Evolutionary conservation across 2,113 vertebrate genomes (phyloP).

Genomic region (Lasiurus borealis): DNA sequence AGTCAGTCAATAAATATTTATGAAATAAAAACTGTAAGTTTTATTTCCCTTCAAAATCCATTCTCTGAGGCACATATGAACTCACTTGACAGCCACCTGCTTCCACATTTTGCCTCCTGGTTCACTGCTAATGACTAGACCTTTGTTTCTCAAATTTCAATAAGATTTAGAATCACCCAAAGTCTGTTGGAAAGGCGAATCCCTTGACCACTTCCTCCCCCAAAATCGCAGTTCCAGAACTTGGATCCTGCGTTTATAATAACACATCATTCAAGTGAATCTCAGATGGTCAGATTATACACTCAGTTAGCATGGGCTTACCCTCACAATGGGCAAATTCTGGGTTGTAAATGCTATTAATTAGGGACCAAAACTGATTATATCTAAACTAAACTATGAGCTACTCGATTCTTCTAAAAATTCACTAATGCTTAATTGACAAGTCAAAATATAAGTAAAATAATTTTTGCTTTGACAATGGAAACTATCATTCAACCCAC

Average conservation of each 20-base stretch:
- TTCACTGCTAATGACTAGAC: background rate
- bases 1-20: background rate
- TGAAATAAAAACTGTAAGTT: conserved; percentile 12
- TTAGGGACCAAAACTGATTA: background rate
- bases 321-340: background rate
- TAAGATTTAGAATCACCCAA: conserved; percentile 51
- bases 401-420: conserved; percentile 47
- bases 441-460: conserved; percentile 54
- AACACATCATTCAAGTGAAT: conserved; percentile 35
- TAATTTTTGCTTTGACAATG: conserved; percentile 58
- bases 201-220: background rate
- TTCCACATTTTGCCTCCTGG: conserved; percentile 5
- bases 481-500: conserved; percentile 55
- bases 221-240: background rate
- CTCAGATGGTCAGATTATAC: background rate
- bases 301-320: background rate
- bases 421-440: conserved; percentile 31
- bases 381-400: conserved; percentile 54
- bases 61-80: background rate
- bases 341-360: background rate
- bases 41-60: background rate
- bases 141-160: conserved; percentile 56
- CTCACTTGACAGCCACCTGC: background rate
- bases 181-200: conserved; percentile 59
- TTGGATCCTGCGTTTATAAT: background rate